Base-by-base conservation (phyloP, 2,888 invertebrate genomes). In the Ptilodon capucinus region DNA sequence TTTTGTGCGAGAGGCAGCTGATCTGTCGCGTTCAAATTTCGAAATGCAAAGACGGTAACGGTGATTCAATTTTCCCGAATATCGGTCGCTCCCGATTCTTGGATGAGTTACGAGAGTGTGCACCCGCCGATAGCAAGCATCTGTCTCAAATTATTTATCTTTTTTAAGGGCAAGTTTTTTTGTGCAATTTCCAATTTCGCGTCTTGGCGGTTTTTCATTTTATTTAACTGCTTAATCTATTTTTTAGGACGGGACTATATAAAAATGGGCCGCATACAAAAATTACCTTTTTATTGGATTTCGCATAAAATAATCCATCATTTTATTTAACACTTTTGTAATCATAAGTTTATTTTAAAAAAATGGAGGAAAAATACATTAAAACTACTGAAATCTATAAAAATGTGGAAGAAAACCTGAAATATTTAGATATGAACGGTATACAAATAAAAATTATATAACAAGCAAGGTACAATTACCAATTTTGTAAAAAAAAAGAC, bases 1-100 rank as follows among this genome's bases (percentile, higher is more conserved):
- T 73, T n/a, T 86, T 84, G 84, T 84, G 57, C 58, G 51, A 40
- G 23, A 48, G 60, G 83, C 87, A 88, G 87, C 87, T 88, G 87
- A 87, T 86, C 80, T 69, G 39, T 48, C 73, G 72, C 62, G 71
- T 71, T 74, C 68, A 68, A 67, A 69, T 72, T 79, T 77, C 66
- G 61, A 67, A 69, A 66, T 66, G 64, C 54, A 60, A 64, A 72
- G 67, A 70, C 51, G 13, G 74, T 74, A 76, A 79, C 79, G 71
- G 78, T 71, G 70, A 67, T 68, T 75, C 64, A 67, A 76, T 75
- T 76, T 78, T 79, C 71, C 70, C 58, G 57, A 68, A 68, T 71
- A 67, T 69, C 42, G 57, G 53, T 45, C 60, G 70, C 68, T 70
- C 72, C n/a, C 60, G 70, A 63, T 64, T 76, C 74, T 74, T 60